phyloP scores from a whole-genome alignment of 2,797 vertebrate genomes.

The Clarias laeviceps region DNA sequence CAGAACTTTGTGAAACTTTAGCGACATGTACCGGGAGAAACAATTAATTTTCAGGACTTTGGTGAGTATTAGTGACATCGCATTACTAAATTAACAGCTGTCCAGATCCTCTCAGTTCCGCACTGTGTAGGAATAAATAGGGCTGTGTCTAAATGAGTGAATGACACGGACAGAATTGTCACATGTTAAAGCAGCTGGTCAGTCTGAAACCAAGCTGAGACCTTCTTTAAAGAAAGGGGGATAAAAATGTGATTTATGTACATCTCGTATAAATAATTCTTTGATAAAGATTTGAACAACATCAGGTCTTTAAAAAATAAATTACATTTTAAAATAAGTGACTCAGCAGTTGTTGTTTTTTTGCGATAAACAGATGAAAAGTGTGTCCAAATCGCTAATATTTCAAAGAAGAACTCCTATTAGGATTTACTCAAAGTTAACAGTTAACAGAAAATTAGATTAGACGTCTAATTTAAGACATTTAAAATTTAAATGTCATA shows the following conservation, averaged over 20 bases:
- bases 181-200: background rate
- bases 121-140: background rate
- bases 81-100: background rate
- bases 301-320: constrained; percentile 26
- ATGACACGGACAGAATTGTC: background rate
- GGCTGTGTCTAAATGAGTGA: background rate
- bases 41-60: background rate
- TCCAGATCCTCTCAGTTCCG: constrained; percentile 5
- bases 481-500: background rate
- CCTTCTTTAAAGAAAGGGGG: background rate
- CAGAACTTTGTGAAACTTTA: background rate
- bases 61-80: background rate
- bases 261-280: background rate
- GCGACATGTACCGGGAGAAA: background rate
- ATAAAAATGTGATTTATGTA: background rate
- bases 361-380: background rate
- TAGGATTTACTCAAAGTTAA: background rate
- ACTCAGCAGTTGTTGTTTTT: too few relatives aligned
- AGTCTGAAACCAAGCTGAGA: background rate
- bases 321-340: background rate
- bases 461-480: too few relatives aligned
- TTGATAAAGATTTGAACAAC: constrained; percentile 7
- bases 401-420: background rate
- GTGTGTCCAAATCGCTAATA: background rate
- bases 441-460: background rate